Percentiles rank a stretch among this genome's conserved stretches.
phyloP scores from a whole-genome alignment of 2,797 vertebrate species.

The Ceryle rudis region DNA sequence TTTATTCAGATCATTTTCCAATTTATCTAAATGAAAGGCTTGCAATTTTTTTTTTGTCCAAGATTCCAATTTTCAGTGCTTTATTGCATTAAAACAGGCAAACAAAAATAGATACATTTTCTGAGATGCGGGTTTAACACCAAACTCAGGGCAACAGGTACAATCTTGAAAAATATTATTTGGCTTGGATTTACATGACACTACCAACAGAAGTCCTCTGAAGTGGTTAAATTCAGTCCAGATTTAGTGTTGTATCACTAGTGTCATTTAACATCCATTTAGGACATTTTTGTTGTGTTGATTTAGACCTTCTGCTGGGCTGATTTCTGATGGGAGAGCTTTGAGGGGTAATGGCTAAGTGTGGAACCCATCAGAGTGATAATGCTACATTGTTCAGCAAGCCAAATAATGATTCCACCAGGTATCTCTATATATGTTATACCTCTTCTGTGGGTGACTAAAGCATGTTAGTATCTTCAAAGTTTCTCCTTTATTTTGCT shows the following conservation, averaged over 20 bases:
- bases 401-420: accelerated
- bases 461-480: neutral
- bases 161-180: neutral
- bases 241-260: neutral
- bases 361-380: accelerated
- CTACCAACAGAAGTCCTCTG: neutral
- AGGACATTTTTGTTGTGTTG: neutral
- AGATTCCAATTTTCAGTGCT: neutral
- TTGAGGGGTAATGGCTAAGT: neutral
- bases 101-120: neutral
- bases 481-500: neutral
- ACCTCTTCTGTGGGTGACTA: neutral
- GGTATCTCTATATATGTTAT: neutral
- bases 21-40: constrained; percentile 27
- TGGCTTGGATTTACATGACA: neutral
- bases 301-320: neutral
- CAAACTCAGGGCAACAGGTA: neutral
- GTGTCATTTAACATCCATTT: neutral
- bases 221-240: neutral
- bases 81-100: neutral
- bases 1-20: constrained; percentile 57
- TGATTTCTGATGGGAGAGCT: neutral
- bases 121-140: neutral
- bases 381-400: neutral
- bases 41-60: neutral